Evolutionary conservation across 2,797 vertebrate genomes (phyloP).

Genomic region (Streptopelia turtur): DNA sequence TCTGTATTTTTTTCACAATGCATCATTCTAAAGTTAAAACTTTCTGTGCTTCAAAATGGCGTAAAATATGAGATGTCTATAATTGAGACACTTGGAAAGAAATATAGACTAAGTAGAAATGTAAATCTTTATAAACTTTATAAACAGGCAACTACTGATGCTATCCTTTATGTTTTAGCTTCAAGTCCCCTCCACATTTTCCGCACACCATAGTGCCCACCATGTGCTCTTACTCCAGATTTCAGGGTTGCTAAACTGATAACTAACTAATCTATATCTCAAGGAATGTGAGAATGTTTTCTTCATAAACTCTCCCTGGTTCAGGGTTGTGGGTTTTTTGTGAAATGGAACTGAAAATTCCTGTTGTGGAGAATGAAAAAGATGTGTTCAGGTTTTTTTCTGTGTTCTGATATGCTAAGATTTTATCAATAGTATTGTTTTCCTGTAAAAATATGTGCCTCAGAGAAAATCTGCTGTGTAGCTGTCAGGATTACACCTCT

Average conservation of each 20-base stretch:
- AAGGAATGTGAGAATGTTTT: conserved; percentile 26
- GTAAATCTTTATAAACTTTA: conserved; percentile 60
- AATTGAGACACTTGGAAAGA: conserved; percentile 67
- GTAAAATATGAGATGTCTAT: conserved; percentile 69
- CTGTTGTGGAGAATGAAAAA: conserved; percentile 60
- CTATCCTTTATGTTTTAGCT: conserved; percentile 38
- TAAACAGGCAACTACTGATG: conserved; percentile 53
- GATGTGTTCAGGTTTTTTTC: conserved; percentile 58
- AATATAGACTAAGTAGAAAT: conserved; percentile 64
- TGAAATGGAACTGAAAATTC: conserved; percentile 36
- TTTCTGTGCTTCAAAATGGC: conserved; percentile 67
- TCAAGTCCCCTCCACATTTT: conserved; percentile 52
- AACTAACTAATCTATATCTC: conserved; percentile 58
- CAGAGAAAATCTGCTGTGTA: conserved; percentile 69
- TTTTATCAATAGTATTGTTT: conserved; percentile 81
- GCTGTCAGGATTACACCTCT: conserved; percentile 76
- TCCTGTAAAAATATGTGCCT: conserved; percentile 72
- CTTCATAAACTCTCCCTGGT: conserved; percentile 26
- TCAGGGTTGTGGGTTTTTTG: neutral
- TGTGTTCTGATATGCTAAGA: conserved; percentile 74
- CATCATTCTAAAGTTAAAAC: conserved; percentile 71
- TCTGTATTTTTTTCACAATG: conserved; percentile 59
- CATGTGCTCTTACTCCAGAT: neutral
- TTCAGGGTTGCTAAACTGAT: conserved; percentile 11
- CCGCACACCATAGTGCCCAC: neutral